These are phyloP conservation scores for Idris sp. DNA, from an alignment of 1,140 invertebrate species.

Conservation along the genomic window DNA sequence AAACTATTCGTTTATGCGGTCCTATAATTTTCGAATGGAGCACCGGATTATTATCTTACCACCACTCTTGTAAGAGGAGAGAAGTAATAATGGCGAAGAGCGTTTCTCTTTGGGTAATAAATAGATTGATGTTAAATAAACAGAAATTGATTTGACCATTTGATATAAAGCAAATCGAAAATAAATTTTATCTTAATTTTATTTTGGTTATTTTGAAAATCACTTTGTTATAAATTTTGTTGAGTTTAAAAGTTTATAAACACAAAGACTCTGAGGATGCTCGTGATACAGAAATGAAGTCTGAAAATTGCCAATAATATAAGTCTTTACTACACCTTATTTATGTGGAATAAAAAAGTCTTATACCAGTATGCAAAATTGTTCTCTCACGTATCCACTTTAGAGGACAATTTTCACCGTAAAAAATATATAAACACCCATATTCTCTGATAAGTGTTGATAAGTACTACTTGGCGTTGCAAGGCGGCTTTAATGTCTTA, in stretches of 20 bases:
- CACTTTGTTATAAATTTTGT: no score
- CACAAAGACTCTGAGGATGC: no score
- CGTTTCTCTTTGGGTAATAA: conserved; percentile 35
- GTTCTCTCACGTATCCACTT: conserved; percentile 44
- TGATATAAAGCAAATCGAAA: conserved; percentile 28
- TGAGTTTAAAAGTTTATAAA: no score
- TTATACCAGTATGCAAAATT: conserved; percentile 49
- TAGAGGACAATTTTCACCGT: conserved; percentile 53
- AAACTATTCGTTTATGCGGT: conserved; percentile 78
- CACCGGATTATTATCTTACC: conserved; percentile 71
- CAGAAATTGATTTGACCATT: conserved; percentile 33
- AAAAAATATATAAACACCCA: conserved; percentile 48
- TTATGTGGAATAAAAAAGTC: conserved; percentile 40
- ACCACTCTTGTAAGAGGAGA: conserved; percentile 43
- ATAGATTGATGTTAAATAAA: conserved; percentile 45
- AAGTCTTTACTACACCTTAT: conserved; percentile 48
- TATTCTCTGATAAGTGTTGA: conserved; percentile 57
- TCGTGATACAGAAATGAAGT: conserved; percentile 21
- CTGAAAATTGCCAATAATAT: conserved; percentile 60
- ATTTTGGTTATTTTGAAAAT: no score
- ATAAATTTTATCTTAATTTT: no score
- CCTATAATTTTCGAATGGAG: conserved; percentile 77
- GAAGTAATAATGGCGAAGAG: conserved; percentile 48
- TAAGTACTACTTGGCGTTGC: conserved; percentile 51
- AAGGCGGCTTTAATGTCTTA: conserved; percentile 53